A percentile compares a stretch with the other conserved stretches of the same genome.
These are phyloP conservation scores for Herpailurus yagouaroundi DNA, from an alignment of 2,113 vertebrate species.

Conservation along the genomic window DNA sequence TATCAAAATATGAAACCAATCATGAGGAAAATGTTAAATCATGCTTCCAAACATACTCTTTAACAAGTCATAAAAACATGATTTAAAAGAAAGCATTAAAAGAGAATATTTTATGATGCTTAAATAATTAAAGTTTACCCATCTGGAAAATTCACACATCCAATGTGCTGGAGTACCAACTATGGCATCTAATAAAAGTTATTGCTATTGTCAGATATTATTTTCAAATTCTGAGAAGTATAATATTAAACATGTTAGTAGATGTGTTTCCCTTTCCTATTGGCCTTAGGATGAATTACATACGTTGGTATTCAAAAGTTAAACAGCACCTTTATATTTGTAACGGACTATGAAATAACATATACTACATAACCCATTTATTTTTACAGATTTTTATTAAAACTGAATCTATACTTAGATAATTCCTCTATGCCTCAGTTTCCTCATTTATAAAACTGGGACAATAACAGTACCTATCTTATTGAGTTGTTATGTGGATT, in stretches of 20 bases:
- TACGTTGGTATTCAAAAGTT: not conserved
- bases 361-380: not conserved
- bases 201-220: not conserved
- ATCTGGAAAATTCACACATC: not conserved
- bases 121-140: conserved; percentile 4
- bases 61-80: not conserved
- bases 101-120: not conserved
- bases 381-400: not conserved
- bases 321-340: not conserved
- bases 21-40: not conserved
- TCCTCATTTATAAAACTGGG: conserved; percentile 12
- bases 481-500: not conserved
- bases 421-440: not conserved
- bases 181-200: not conserved
- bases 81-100: conserved; percentile 29
- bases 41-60: not conserved
- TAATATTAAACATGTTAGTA: not conserved
- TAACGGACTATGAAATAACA: not conserved
- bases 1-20: not conserved
- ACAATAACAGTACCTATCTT: not conserved
- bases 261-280: not conserved
- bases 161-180: not conserved
- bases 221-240: not conserved
- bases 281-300: not conserved
- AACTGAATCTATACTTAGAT: not conserved